Evolutionary conservation across 2,888 invertebrate species (phyloP), one percentile per base, ranked within the genome.

Genomic region (Rutpela maculata): DNA sequence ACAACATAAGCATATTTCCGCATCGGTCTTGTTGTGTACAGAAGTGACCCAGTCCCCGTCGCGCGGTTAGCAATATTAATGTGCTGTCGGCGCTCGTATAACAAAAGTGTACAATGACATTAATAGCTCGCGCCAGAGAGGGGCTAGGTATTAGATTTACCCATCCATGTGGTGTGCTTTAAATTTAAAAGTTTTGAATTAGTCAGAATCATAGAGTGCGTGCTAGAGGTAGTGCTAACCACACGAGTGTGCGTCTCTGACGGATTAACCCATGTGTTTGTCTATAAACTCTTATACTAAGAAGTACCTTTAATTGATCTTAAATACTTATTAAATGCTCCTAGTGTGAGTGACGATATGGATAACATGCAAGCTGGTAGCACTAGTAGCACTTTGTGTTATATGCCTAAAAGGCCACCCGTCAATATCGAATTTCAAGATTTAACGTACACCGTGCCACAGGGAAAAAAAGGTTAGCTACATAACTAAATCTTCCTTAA

Each of bases 361-460:
- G 50, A 22, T 18, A 62, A 19, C 69, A 59, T 12, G 15, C 31
- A 31, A 31, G 12, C 18, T 35, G 35, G 74, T 26, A 74, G 68
- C n/a, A n/a, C n/a, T n/a, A n/a, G n/a, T 55, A 65, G 76, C 56
- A 75, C 83, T 31, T 85, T 94, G 38, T 92, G 93, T 0, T 92
- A 94, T 85, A 87, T 94, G 62, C 93, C 93, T 0, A 91, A 92
- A 87, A 91, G 94, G 87, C 93, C 94, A 2, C 93, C 95, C 0
- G 93, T 97, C 71, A 94, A 96, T 89, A 93, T 98, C 78, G 95
- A 95, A 87, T 98, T 98, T 89, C 93, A 93, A 82, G 96, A 97
- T 87, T 90, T 98, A 60, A 94, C 94, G 0, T 97, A 95, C 88
- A 93, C 94, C 0, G 96, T 98, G 38, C 94, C 95, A 2, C 93